Evolutionary conservation across 2,797 vertebrate genomes (phyloP).

Genomic region (Luscinia luscinia): DNA sequence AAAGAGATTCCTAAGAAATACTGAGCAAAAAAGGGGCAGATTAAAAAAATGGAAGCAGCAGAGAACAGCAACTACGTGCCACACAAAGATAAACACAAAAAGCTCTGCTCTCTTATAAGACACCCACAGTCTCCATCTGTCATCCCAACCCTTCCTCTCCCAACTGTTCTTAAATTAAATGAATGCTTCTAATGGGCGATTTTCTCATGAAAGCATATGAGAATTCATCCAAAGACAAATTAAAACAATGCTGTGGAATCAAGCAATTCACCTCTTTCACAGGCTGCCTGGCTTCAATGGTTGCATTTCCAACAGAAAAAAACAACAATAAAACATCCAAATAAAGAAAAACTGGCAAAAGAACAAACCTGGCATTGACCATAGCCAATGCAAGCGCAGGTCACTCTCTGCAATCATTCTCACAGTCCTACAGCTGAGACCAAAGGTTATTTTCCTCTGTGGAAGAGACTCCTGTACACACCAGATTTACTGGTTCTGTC

Average conservation of each 20-base stretch:
- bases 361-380: background rate
- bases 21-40: slow-evolving; percentile 45
- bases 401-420: background rate
- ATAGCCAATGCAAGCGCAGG: background rate
- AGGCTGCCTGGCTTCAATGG: slow-evolving; percentile 23
- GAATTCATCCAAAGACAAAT: slow-evolving; percentile 77
- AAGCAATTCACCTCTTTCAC: slow-evolving; percentile 51
- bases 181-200: slow-evolving; percentile 76
- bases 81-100: slow-evolving; percentile 64
- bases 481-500: background rate
- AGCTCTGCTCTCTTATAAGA: slow-evolving; percentile 73
- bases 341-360: background rate
- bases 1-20: slow-evolving; percentile 55
- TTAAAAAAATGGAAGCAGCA: slow-evolving; percentile 30
- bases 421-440: background rate
- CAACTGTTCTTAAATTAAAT: slow-evolving; percentile 81
- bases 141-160: slow-evolving; percentile 74
- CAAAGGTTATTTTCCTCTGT: background rate
- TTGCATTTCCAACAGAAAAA: slow-evolving; percentile 24
- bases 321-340: background rate
- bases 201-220: slow-evolving; percentile 78
- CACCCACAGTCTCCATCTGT: slow-evolving; percentile 75
- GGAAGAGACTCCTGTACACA: background rate
- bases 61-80: slow-evolving; percentile 22
- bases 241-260: slow-evolving; percentile 74